Percentiles rank a stretch among this genome's conserved stretches.
Evolutionary conservation across 2,888 invertebrate species (phyloP).

Genomic region (Hermaeophaga mercurialis): DNA sequence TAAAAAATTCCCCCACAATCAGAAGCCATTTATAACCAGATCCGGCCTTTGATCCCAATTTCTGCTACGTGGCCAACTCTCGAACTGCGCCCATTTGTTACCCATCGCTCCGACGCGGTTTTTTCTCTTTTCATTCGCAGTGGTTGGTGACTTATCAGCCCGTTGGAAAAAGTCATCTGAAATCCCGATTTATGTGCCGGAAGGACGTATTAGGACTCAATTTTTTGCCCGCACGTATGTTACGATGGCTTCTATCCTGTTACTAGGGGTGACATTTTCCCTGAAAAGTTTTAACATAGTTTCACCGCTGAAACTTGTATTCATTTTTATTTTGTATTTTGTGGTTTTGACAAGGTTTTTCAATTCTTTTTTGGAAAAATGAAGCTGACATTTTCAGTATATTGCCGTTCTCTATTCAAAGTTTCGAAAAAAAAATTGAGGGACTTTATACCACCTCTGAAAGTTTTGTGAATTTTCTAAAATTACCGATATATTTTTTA

Average conservation of each 20-base stretch:
- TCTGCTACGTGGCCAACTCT: constrained; percentile 27
- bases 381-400: no score
- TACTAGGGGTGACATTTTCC: no score
- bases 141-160: constrained; percentile 28
- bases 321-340: no score
- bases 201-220: constrained; percentile 16
- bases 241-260: not conserved
- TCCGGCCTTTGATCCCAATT: constrained; percentile 29
- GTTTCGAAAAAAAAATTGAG: no score
- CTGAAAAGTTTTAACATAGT: no score
- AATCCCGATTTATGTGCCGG: constrained; percentile 31
- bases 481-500: no score
- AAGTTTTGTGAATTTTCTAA: no score
- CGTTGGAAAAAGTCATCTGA: constrained; percentile 28
- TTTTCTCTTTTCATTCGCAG: constrained; percentile 19
- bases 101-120: constrained; percentile 20
- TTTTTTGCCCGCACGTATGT: constrained; percentile 16
- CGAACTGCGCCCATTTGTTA: constrained; percentile 31
- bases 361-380: no score
- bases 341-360: no score
- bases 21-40: constrained; percentile 32
- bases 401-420: no score
- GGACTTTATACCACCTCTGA: no score
- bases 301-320: no score
- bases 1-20: constrained; percentile 29